Conservation (phyloP, 2,797 vertebrate genomes). For the Cyprinodon diabolis region DNA sequence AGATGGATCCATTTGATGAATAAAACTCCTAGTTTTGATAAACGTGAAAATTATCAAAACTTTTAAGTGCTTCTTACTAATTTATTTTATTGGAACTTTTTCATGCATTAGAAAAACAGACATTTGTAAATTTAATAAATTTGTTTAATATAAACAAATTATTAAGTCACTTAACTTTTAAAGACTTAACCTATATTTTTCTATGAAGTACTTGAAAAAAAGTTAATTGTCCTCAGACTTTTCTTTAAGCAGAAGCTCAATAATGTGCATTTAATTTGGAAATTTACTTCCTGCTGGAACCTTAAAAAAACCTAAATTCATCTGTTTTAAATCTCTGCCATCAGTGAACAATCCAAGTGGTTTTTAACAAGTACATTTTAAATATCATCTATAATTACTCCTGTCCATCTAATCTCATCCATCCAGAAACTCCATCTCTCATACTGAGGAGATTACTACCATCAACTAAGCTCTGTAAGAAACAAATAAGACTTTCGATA, state of each 20-base stretch:
- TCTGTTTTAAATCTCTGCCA: constrained; percentile 28
- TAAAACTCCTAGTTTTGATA: not conserved
- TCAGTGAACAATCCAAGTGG: constrained; percentile 2
- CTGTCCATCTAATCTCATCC: constrained; percentile 20
- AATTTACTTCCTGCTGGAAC: not conserved
- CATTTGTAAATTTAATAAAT: no score
- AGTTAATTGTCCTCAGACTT: not conserved
- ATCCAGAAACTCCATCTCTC: constrained; percentile 38
- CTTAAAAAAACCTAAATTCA: constrained; percentile 1
- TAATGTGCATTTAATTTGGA: constrained; percentile 4
- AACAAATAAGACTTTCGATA: constrained; percentile 48
- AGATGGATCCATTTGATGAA: not conserved
- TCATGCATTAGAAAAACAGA: no score
- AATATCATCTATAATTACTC: constrained; percentile 50
- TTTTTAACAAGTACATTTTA: constrained; percentile 30
- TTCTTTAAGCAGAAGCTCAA: not conserved
- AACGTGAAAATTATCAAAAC: not conserved
- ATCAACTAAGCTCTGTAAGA: constrained; percentile 48
- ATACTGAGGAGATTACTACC: constrained; percentile 58
- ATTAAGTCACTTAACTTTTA: no score
- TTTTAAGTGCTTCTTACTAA: not conserved
- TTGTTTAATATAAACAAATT: no score
- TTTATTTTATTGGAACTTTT: no score
- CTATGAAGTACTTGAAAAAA: not conserved
- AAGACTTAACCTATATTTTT: no score